A percentile compares a stretch with the other conserved stretches of the same genome.
Evolutionary conservation across 92 coral and sea anemone genomes (phyloP).

Genomic region (Zoanthus sociatus): DNA sequence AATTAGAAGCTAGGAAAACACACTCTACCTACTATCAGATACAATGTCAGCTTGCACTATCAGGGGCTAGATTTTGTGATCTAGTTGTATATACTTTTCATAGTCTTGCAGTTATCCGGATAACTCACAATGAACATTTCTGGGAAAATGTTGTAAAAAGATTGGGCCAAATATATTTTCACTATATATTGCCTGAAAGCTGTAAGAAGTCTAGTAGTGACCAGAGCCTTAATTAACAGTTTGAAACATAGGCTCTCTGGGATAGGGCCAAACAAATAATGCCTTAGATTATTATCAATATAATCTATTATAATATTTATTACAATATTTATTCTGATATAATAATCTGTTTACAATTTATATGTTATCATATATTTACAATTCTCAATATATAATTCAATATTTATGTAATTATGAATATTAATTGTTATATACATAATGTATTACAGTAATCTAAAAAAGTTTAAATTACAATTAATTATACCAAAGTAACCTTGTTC

Average conservation of each 20-base stretch:
- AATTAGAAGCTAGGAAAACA: conserved; percentile 59
- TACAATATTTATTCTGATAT: conserved; percentile 5
- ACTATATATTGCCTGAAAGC: conserved; percentile 63
- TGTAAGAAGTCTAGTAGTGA: conserved; percentile 31
- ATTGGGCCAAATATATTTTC: conserved; percentile 57
- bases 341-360: too few relatives aligned
- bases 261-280: neutral
- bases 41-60: conserved; percentile 54
- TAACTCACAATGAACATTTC: conserved; percentile 61
- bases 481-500: conserved; percentile 1
- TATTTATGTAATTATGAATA: conserved; percentile 8
- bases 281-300: neutral
- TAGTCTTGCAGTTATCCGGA: conserved; percentile 62
- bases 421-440: neutral
- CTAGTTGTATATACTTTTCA: conserved; percentile 68
- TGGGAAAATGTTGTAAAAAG: conserved; percentile 57
- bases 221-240: conserved; percentile 15
- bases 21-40: conserved; percentile 57
- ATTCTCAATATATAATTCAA: neutral
- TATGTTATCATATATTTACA: too few relatives aligned
- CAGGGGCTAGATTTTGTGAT: conserved; percentile 68
- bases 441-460: conserved; percentile 10
- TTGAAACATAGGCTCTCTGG: conserved; percentile 5
- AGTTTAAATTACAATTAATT: neutral
- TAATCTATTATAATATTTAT: conserved; percentile 12